Evolutionary conservation across 2,888 invertebrate species (phyloP), one percentile per base, ranked within the genome.

Genomic region (Hydraecia micacea): DNA sequence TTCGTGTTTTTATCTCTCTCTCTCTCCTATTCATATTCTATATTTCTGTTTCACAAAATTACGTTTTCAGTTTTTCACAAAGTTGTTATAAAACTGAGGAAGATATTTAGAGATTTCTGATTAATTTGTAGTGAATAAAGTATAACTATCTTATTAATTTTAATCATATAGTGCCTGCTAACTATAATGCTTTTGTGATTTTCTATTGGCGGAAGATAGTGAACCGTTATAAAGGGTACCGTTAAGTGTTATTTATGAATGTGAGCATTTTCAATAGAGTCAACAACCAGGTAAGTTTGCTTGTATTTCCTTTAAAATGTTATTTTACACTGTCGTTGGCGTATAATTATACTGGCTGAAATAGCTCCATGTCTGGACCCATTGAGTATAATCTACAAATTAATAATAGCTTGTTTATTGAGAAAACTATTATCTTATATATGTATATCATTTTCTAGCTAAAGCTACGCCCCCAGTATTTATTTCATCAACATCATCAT

Each of bases 231-330:
- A 87, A 85, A 91, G 87, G 88, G 90, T 92, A 95, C 95, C 95
- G 95, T 95, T 95, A 95, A 90, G 91, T 91, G 94, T 89, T 94
- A 95, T 96, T 93, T 98, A 98, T 98, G 98, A 98, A 98, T 98
- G 98, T 98, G 97, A 98, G 98, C 96, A 97, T 98, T 93, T 98
- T 98, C 94, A 98, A 98, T 94, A 98, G 98, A 97, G 98, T 98
- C 95, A 98, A 98, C 96, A 97, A 97, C 93, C 98, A 98, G 97
- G 98, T 98, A 95, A 95, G 93, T 90, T 78, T 36, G 28, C 21
- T 63, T 75, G 0, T 32, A 55, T 39, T 65, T 80, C 28, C 13
- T 65, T 3, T 36, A 42, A 13, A 25, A 67, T 21, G 52, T 49
- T 25, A 55, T 55, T 49, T 42, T 25, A 65, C 36, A 13, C 15